phyloP scores from a whole-genome alignment of 2,113 vertebrate genomes.

The Coryphaenoides rupestris region DNA sequence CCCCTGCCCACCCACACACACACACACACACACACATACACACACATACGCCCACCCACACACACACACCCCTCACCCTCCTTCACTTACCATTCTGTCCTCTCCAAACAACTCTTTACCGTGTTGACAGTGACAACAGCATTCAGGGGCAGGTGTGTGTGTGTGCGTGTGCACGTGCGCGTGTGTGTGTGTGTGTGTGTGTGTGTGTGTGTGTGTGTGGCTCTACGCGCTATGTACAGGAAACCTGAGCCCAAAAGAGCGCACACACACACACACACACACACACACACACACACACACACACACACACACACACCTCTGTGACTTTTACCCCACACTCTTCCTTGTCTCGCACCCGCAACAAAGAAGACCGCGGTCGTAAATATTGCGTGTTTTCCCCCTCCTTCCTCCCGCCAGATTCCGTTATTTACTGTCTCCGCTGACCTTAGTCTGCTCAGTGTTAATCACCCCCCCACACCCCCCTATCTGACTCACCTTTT shows the following conservation, averaged over 20 bases:
- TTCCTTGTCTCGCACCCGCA: neutral
- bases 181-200: neutral
- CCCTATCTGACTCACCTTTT: conserved; percentile 18
- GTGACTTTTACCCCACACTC: conserved; percentile 6
- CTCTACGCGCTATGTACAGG: conserved; percentile 18
- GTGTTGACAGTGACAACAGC: conserved; percentile 63
- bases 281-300: conserved; percentile 1
- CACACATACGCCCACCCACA: neutral
- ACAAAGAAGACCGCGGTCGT: conserved; percentile 3
- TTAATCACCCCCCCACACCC: neutral
- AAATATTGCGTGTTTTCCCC: neutral
- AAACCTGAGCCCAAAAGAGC: conserved; percentile 23
- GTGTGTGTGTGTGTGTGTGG: too few species aligned
- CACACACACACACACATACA: neutral
- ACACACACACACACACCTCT: neutral
- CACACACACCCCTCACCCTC: conserved; percentile 2
- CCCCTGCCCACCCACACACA: conserved; percentile 14
- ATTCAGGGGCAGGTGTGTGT: conserved; percentile 29
- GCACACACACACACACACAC: conserved; percentile 3
- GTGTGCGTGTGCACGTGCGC: conserved; percentile 8
- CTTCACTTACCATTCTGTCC: neutral
- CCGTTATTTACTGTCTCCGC: conserved; percentile 19
- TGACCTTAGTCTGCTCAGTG: conserved; percentile 23
- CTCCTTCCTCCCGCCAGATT: conserved; percentile 10
- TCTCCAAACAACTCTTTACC: conserved; percentile 40